phyloP scores from a whole-genome alignment of 2,113 vertebrate species.

The Orthonyx spaldingii region DNA sequence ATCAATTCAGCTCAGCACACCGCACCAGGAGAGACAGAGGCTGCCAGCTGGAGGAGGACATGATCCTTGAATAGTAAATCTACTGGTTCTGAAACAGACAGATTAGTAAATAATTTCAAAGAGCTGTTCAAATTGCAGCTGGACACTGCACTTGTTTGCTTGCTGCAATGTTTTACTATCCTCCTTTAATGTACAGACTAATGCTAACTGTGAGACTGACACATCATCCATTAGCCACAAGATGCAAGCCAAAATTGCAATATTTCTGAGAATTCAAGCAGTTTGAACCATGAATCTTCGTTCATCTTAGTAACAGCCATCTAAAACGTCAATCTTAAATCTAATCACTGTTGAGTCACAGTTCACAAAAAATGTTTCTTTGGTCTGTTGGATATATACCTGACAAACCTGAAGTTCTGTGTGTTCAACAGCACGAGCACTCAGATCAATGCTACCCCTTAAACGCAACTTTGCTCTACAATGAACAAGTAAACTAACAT shows the following conservation, averaged over 20 bases:
- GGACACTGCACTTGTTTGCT: not conserved
- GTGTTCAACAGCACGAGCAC: not conserved
- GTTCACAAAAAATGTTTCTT: not conserved
- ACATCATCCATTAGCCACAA: not conserved
- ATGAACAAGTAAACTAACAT: not conserved
- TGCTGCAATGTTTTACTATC: not conserved
- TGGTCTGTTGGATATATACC: not conserved
- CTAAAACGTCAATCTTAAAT: not conserved
- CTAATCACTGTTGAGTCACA: not conserved
- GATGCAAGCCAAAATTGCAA: not conserved
- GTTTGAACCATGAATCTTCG: not conserved
- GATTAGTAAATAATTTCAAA: not conserved
- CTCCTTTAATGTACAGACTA: not conserved
- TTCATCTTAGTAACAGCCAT: not conserved
- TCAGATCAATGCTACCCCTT: not conserved
- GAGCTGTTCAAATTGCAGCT: not conserved
- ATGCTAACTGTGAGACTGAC: not conserved
- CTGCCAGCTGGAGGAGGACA: not conserved
- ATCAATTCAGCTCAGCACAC: not conserved
- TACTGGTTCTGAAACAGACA: not conserved
- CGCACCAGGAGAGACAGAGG: not conserved
- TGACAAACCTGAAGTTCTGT: not conserved
- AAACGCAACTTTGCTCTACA: not conserved
- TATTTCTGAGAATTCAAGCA: not conserved
- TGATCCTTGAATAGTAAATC: not conserved